Evolutionary conservation across 2,797 vertebrate species (phyloP).

Genomic region (Eospalax fontanierii): DNA sequence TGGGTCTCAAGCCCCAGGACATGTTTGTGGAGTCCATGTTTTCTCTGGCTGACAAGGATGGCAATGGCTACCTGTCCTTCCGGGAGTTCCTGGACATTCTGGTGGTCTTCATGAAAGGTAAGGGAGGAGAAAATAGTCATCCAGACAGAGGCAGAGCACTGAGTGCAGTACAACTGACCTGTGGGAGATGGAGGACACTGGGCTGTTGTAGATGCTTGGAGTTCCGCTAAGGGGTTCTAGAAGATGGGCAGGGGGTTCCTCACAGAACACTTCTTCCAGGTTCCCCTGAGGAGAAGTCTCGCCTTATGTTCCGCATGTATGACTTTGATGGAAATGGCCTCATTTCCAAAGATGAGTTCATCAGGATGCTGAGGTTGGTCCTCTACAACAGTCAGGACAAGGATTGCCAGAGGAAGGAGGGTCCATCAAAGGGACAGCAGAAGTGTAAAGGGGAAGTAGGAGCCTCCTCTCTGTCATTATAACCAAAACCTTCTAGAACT

Average conservation of each 20-base stretch:
- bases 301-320: constrained; percentile 96
- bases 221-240: background rate
- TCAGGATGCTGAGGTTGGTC: constrained; percentile 95
- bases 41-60: constrained; percentile 96
- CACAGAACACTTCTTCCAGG: constrained; percentile 88
- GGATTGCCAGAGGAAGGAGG: background rate
- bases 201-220: background rate
- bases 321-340: constrained; percentile 94
- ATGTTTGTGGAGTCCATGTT: constrained; percentile 99
- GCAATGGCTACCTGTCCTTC: constrained; percentile 98
- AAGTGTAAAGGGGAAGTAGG: background rate
- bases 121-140: background rate
- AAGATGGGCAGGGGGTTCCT: background rate
- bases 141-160: background rate
- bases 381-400: background rate
- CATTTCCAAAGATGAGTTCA: constrained; percentile 96
- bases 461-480: background rate
- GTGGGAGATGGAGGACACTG: background rate
- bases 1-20: constrained; percentile 95
- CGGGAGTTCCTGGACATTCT: constrained; percentile 97
- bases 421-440: background rate
- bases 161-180: background rate
- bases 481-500: background rate
- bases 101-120: constrained; percentile 96
- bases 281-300: constrained; percentile 96